phyloP scores from a whole-genome alignment of 2,888 invertebrate genomes.

The Ochropleura leucogaster region DNA sequence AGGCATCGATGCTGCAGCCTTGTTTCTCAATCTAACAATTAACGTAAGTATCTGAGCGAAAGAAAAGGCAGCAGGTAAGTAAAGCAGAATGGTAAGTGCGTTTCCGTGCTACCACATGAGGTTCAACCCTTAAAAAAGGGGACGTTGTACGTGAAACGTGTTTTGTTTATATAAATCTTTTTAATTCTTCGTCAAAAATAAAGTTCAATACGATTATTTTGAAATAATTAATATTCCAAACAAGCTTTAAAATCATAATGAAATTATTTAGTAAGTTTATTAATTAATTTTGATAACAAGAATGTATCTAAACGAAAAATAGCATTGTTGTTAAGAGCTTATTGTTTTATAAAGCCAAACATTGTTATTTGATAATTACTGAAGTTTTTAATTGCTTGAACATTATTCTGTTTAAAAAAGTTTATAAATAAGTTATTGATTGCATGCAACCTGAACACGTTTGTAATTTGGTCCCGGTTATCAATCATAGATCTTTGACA shows the following conservation, averaged over 20 bases:
- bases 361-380: background rate
- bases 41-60: no score
- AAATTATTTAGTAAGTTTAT: background rate
- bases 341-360: slow-evolving; percentile 1
- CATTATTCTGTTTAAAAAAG: background rate
- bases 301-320: slow-evolving; percentile 1
- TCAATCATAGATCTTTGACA: no score
- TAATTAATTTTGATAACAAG: background rate
- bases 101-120: no score
- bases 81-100: no score
- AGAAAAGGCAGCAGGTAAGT: no score
- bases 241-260: background rate
- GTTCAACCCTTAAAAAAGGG: background rate
- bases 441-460: background rate
- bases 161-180: background rate
- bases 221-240: background rate
- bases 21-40: no score
- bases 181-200: background rate
- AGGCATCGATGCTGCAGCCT: no score
- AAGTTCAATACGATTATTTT: background rate
- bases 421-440: background rate
- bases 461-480: background rate
- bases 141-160: background rate
- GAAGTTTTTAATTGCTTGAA: background rate
- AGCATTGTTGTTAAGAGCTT: background rate